Evolutionary conservation across 2,113 vertebrate species (phyloP), one percentile per base, ranked within the genome.

Genomic region (Melanerpes formicivorus): DNA sequence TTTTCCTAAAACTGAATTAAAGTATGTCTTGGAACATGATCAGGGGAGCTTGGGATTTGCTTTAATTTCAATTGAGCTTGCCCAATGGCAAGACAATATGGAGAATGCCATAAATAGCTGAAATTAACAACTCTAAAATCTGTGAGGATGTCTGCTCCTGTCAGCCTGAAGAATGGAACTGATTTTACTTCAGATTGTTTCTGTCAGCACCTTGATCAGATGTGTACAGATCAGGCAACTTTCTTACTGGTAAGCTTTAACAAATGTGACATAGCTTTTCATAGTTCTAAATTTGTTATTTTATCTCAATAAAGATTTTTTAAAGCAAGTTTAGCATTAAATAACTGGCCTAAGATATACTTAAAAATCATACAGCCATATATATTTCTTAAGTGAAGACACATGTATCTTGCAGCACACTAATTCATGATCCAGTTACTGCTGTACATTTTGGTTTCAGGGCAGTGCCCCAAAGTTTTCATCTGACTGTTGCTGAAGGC

Each of bases 1-100:
- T 42, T 27, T 63, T 92, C 84, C 79, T 44, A 83, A 87, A 95
- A 76, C 29, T 56, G 40, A 63, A 32, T 93, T 63, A 93, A 93
- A 93, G 80, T 80, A 42, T 32, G 34, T 79, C 23, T 80, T 86
- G 79, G 23, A 71, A 87, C 70, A 84, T 69, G 75, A 86, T 50
- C 34, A 59, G 71, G 18, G 27, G 6, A 88, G 42, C 48, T 37
- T 40, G 46, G 64, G 9, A 7, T 60, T 95, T 87, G 25, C 74
- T 93, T 94, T 76, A 58, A 48, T 94, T 70, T 86, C 4, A 3
- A 11, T 66, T 88, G 14, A 55, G 27, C 83, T 92, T 84, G 73
- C 18, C 89, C 59, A 72, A n/a, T 75, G 82, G 50, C 82, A 86
- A 79, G 56, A 46, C 30, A 48, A 8, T 73, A 32, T 50, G 55